Percentiles rank a stretch among this genome's conserved stretches.
These are phyloP conservation scores for Vannuccia rotundouncinata DNA, from an alignment of 2,888 invertebrate genomes.

Conservation along the genomic window DNA sequence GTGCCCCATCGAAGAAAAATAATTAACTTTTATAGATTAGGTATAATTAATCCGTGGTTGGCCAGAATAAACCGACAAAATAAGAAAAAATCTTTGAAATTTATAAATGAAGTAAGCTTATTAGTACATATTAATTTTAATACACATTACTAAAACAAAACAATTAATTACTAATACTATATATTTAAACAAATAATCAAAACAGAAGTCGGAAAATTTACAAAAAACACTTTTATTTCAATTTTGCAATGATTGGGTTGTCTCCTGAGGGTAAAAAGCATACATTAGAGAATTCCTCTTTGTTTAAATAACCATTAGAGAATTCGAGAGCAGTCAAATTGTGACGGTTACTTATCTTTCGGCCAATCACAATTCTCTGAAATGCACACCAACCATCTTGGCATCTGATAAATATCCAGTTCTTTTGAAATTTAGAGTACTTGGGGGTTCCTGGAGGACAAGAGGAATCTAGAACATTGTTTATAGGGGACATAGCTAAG, in stretches of 20 bases:
- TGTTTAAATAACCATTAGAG: constrained; percentile 18
- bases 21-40: too few species aligned
- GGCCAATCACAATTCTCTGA: neutral
- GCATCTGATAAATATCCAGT: neutral
- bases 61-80: too few species aligned
- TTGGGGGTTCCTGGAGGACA: neutral
- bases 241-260: neutral
- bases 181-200: too few species aligned
- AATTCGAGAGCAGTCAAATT: neutral
- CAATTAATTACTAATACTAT: too few species aligned
- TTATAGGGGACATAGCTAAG: too few species aligned
- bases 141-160: too few species aligned
- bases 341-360: neutral
- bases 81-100: too few species aligned
- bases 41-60: too few species aligned
- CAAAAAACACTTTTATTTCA: neutral
- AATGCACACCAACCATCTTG: constrained; percentile 27
- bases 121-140: too few species aligned
- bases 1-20: too few species aligned
- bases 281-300: neutral
- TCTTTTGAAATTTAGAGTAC: neutral
- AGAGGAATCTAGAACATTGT: neutral
- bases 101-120: too few species aligned
- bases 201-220: too few species aligned
- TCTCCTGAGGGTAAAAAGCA: neutral